A percentile compares a stretch with the other conserved stretches of the same genome.
Conservation (phyloP, 2,888 invertebrate genomes). For the Epinotia nisella region DNA sequence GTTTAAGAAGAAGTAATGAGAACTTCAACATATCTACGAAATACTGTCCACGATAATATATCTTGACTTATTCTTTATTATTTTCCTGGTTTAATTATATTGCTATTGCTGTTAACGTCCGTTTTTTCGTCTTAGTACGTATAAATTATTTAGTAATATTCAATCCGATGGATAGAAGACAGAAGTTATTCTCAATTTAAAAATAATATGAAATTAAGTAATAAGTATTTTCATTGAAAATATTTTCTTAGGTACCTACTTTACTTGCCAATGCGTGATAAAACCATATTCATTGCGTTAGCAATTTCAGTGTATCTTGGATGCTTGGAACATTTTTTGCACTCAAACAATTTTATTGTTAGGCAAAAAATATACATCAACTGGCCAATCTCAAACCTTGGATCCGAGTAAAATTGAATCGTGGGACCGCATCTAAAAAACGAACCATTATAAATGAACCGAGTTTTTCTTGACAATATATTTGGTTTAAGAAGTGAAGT, state of each 20-base stretch:
- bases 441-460: conserved; percentile 37
- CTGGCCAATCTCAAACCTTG: conserved; percentile 45
- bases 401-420: conserved; percentile 46
- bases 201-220: too few relatives aligned
- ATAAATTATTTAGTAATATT: too few relatives aligned
- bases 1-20: too few relatives aligned
- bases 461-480: conserved; percentile 5
- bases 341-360: conserved; percentile 24
- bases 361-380: conserved; percentile 31
- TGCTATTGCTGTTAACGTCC: too few relatives aligned
- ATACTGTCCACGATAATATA: too few relatives aligned
- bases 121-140: too few relatives aligned
- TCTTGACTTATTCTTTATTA: too few relatives aligned
- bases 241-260: too few relatives aligned
- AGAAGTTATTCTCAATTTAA: too few relatives aligned
- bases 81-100: too few relatives aligned
- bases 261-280: neutral
- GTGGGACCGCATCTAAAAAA: conserved; percentile 47
- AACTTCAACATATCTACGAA: too few relatives aligned
- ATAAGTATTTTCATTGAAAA: neutral
- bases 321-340: neutral
- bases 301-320: neutral
- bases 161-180: too few relatives aligned
- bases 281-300: conserved; percentile 3
- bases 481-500: conserved; percentile 23